Conservation (phyloP, 2,113 vertebrate genomes). For the Cichladusa arquata region DNA sequence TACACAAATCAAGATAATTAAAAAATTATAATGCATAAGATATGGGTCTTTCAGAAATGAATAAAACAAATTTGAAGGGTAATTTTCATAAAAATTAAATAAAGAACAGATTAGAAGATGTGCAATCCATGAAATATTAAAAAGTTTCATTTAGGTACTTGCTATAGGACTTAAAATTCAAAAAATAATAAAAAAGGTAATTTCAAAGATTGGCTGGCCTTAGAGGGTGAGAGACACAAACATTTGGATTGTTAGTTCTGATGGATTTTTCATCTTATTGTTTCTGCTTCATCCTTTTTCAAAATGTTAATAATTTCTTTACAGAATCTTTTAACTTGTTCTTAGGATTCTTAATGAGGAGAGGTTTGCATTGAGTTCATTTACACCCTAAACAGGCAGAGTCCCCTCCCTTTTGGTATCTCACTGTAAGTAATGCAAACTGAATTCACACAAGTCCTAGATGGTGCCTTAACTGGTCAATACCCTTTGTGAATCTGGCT, state of each 20-base stretch:
- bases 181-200: background rate
- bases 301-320: background rate
- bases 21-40: slow-evolving; percentile 30
- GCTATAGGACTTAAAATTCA: background rate
- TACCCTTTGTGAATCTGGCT: background rate
- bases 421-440: background rate
- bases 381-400: background rate
- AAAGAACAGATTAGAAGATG: slow-evolving; percentile 12
- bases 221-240: background rate
- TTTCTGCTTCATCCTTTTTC: background rate
- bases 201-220: background rate
- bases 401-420: background rate
- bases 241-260: background rate
- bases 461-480: background rate
- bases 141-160: slow-evolving; percentile 13
- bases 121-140: slow-evolving; percentile 45
- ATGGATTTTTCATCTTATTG: background rate
- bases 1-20: slow-evolving; percentile 47
- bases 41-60: slow-evolving; percentile 18
- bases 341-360: background rate
- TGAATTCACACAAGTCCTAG: background rate
- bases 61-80: slow-evolving; percentile 32
- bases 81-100: slow-evolving; percentile 57
- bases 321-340: background rate
- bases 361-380: background rate